Evolutionary conservation across 2,888 invertebrate species (phyloP).

Genomic region (Hartigia nigra): DNA sequence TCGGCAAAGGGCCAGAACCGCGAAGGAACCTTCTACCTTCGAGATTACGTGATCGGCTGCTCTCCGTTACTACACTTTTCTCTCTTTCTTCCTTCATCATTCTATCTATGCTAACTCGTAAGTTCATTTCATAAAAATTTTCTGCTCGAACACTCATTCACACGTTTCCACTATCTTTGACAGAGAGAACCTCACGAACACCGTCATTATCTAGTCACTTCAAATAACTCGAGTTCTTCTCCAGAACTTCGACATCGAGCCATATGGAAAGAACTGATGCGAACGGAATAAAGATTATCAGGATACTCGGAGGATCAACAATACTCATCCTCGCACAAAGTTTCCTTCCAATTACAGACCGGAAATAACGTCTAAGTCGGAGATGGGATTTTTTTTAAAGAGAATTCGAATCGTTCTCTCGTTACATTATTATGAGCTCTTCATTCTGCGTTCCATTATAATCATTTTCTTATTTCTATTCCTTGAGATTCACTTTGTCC

Average conservation of each 20-base stretch:
- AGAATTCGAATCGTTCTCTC: slow-evolving; percentile 6
- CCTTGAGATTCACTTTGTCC: background rate
- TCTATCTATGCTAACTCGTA: background rate
- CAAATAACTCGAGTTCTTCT: no score
- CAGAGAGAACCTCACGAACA: background rate
- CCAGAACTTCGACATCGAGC: background rate
- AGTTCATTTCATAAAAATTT: background rate
- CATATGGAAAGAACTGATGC: background rate
- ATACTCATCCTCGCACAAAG: slow-evolving; percentile 30
- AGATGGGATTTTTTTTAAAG: slow-evolving; percentile 52
- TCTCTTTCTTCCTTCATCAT: slow-evolving; percentile 8
- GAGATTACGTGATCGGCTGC: slow-evolving; percentile 22
- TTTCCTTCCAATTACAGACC: slow-evolving; percentile 48
- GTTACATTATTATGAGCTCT: background rate
- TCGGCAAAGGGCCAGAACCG: slow-evolving; percentile 23
- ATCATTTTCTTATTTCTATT: background rate
- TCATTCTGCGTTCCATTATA: background rate
- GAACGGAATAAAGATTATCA: background rate
- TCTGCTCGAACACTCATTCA: background rate
- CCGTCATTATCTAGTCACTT: background rate
- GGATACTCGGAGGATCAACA: slow-evolving; percentile 11
- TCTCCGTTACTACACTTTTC: background rate
- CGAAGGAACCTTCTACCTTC: slow-evolving; percentile 18
- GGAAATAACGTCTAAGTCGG: slow-evolving; percentile 55
- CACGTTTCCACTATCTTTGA: background rate